These are phyloP conservation scores for Brachionichthys hirsutus DNA, from an alignment of 2,113 vertebrate species.

Conservation along the genomic window DNA sequence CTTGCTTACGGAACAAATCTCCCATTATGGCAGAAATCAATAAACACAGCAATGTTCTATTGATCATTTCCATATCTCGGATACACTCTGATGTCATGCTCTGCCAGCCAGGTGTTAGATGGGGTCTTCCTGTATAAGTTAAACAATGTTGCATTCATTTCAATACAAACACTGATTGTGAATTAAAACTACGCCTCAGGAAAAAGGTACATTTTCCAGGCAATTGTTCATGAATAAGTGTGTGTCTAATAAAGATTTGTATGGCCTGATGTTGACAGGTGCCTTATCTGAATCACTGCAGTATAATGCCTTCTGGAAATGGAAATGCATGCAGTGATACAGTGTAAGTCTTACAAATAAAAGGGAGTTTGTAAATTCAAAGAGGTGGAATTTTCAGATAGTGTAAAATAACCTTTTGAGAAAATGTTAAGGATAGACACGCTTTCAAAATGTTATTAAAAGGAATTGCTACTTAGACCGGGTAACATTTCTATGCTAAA, in stretches of 20 bases:
- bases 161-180: slow-evolving; percentile 16
- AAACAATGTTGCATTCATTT: neutral
- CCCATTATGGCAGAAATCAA: slow-evolving; percentile 68
- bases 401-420: neutral
- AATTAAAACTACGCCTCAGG: neutral
- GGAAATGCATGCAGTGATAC: neutral
- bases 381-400: neutral
- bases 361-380: neutral
- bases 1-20: slow-evolving; percentile 63
- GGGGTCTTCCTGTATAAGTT: slow-evolving; percentile 7
- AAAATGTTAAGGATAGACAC: neutral
- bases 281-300: slow-evolving; percentile 13
- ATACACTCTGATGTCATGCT: slow-evolving; percentile 53
- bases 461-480: slow-evolving; percentile 1
- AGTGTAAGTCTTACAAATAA: neutral
- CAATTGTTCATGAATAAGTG: slow-evolving; percentile 3
- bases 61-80: slow-evolving; percentile 62
- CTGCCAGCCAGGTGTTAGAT: slow-evolving; percentile 13
- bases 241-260: slow-evolving; percentile 11
- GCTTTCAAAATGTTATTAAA: neutral
- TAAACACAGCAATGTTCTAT: slow-evolving; percentile 60
- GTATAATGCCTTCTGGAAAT: neutral
- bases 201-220: neutral
- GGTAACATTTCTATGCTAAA: slow-evolving; percentile 1
- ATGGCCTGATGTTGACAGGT: slow-evolving; percentile 1